A percentile compares a stretch with the other conserved stretches of the same genome.
phyloP scores from a whole-genome alignment of 2,113 vertebrate species.

The Calidris pugnax region DNA sequence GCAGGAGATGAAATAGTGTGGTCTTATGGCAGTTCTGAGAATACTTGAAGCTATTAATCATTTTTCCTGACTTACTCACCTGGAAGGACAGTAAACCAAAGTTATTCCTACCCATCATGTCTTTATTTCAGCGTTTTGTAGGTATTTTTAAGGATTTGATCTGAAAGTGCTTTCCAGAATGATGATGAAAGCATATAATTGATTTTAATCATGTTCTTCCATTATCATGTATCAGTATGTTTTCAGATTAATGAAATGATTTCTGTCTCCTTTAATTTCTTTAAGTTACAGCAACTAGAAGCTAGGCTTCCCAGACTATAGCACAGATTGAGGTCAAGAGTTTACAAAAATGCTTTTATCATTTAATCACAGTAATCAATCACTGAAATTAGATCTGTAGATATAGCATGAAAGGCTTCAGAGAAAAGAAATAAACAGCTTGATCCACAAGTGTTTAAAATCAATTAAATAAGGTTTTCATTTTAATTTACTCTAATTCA shows the following conservation, averaged over 20 bases:
- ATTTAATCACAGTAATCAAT: slow-evolving; percentile 68
- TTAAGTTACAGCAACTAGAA: slow-evolving; percentile 17
- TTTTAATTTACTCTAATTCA: slow-evolving; percentile 46
- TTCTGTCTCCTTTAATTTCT: slow-evolving; percentile 30
- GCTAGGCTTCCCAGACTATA: not conserved
- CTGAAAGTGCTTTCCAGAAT: not conserved
- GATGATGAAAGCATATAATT: not conserved
- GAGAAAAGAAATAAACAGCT: slow-evolving; percentile 60
- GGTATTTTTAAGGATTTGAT: not conserved
- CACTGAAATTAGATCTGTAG: slow-evolving; percentile 63
- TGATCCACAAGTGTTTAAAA: slow-evolving; percentile 58
- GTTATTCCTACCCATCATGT: not conserved
- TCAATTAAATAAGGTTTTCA: slow-evolving; percentile 46
- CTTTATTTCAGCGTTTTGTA: not conserved
- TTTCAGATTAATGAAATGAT: not conserved
- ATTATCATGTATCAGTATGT: not conserved
- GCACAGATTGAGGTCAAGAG: slow-evolving; percentile 37
- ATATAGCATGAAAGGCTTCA: slow-evolving; percentile 52
- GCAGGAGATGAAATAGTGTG: not conserved
- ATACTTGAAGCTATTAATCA: not conserved
- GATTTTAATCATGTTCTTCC: not conserved
- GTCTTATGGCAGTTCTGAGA: not conserved
- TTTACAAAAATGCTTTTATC: slow-evolving; percentile 56
- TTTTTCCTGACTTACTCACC: not conserved
- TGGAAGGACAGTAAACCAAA: not conserved